Evolutionary conservation across 2,113 vertebrate genomes (phyloP), one percentile per base, ranked within the genome.

Genomic region (Gavia stellata): DNA sequence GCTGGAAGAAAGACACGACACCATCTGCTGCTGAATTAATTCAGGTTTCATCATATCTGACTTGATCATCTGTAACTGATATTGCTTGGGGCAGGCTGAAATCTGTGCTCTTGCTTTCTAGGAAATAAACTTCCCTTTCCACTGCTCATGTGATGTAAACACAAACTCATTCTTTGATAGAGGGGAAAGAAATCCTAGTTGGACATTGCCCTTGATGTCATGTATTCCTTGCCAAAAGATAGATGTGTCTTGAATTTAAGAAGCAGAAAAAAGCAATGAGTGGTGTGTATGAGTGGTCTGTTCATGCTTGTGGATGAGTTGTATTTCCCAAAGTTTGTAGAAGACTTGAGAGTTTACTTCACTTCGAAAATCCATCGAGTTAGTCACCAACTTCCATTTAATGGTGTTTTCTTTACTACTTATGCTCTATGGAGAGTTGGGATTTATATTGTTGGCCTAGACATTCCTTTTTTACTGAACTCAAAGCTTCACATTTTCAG

Each of bases 1-100:
- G 84, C 86, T 80, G 68, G 67, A 85, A 78, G 65, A 84, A 89
- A 79, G 45, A 9, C 45, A 40, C 0, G 1, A 21, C 70, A 90
- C 96, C 95, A 95, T 97, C 94, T 97, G 97, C 91, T 89, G 66
- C 73, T 70, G 91, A 89, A 87, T 94, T 95, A 97, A 91, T 92
- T 96, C 74, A 58, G 58, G 58, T 94, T 97, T 95, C 81, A 70
- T 91, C 78, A 88, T 86, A 55, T 89, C 77, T 47, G 74, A 85
- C 49, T 92, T 8, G 53, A 80, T 92, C 81, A 90, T 62, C 86
- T 8, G 21, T 95, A 94, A 72, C 81, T 94, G 94, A 86, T 89
- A 84, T 28, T 95, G 91, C 97, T 96, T 82, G 86, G 62, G 94
- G 95, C 91, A 47, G 66, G 33, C 44, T 91, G 78, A 75, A 73